A percentile compares a stretch with the other conserved stretches of the same genome.
Evolutionary conservation across 2,113 vertebrate genomes (phyloP).

Genomic region (Phainopepla nitens): DNA sequence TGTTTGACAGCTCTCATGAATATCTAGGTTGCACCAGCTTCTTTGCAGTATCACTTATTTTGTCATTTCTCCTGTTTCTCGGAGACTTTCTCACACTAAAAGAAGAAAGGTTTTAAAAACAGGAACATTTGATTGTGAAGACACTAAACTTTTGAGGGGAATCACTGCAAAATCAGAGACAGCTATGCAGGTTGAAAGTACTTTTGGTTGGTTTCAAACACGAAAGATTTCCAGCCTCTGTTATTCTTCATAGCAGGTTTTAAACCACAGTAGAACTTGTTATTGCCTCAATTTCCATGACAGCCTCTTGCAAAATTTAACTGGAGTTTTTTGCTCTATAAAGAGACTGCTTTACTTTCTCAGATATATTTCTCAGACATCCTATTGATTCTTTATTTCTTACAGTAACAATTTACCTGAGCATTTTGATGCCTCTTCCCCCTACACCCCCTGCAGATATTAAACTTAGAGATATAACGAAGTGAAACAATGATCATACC

Average conservation of each 20-base stretch:
- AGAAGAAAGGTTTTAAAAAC: neutral
- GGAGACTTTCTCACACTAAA: neutral
- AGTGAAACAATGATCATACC: neutral
- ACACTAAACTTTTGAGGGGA: neutral
- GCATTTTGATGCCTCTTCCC: neutral
- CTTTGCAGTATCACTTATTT: neutral
- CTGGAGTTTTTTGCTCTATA: neutral
- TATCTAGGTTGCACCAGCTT: neutral
- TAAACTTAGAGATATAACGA: neutral
- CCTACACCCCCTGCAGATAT: neutral
- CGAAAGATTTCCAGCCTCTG: neutral
- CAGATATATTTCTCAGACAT: neutral
- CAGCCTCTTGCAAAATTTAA: neutral
- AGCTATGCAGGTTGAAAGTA: neutral
- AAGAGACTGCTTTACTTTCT: neutral
- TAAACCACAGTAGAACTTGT: neutral
- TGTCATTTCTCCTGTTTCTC: neutral
- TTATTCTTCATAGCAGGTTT: neutral
- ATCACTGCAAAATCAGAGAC: neutral
- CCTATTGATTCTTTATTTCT: neutral
- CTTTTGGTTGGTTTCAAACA: neutral
- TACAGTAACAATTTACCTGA: neutral
- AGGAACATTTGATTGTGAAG: slow-evolving; percentile 2
- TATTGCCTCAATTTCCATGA: neutral
- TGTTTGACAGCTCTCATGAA: neutral